A percentile compares a stretch with the other conserved stretches of the same genome.
Conservation (phyloP, 2,797 vertebrate genomes). For the Cuniculus paca region DNA sequence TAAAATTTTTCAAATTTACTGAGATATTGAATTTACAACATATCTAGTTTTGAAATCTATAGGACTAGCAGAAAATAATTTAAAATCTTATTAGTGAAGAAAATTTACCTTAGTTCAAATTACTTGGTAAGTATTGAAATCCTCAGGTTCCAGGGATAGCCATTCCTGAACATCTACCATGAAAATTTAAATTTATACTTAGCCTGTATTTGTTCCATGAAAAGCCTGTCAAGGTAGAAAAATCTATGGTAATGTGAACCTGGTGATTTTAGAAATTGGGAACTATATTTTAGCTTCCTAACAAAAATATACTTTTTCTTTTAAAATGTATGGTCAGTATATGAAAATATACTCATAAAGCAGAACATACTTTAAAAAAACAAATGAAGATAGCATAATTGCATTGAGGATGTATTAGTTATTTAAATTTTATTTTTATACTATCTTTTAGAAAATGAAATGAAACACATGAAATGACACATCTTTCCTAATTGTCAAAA, state of each 20-base stretch:
- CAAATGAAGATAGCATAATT: neutral
- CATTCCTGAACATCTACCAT: neutral
- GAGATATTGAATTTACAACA: neutral
- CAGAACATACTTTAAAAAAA: neutral
- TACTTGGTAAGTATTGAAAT: neutral
- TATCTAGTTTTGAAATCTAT: neutral
- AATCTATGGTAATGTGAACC: neutral
- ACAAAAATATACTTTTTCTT: neutral
- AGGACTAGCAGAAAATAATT: neutral
- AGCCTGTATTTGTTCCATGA: neutral
- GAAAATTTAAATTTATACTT: neutral
- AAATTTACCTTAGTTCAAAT: neutral
- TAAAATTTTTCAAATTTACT: neutral
- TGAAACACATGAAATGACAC: neutral
- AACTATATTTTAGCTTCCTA: neutral
- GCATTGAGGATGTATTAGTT: neutral
- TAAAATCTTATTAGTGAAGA: neutral
- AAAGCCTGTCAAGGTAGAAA: neutral
- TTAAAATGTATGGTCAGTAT: neutral
- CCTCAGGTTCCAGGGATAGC: neutral
- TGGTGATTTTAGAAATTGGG: neutral
- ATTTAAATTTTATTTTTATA: conserved; percentile 38
- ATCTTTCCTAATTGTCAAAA: neutral
- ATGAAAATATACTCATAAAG: neutral
- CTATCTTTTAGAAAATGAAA: neutral